A percentile compares a stretch with the other conserved stretches of the same genome.
These are phyloP conservation scores for Eilema depressum DNA, from an alignment of 2,888 invertebrate species.

Conservation along the genomic window DNA sequence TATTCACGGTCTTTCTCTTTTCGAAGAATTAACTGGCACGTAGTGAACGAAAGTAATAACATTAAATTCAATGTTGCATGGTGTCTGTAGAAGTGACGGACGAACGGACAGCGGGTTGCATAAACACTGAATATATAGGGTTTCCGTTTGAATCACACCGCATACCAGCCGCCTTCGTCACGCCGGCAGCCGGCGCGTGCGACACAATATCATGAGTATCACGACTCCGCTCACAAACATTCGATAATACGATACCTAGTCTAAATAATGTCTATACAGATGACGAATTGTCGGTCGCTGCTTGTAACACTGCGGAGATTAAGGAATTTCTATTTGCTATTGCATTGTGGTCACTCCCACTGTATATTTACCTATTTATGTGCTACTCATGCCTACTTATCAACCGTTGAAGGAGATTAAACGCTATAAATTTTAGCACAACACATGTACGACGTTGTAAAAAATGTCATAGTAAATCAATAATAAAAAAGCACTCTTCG, in stretches of 20 bases:
- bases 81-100: constrained; percentile 74
- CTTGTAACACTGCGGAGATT: constrained; percentile 54
- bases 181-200: constrained; percentile 73
- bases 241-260: constrained; percentile 66
- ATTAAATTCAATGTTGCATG: constrained; percentile 66
- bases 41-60: constrained; percentile 55
- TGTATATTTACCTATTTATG: constrained; percentile 45
- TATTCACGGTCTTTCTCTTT: neutral
- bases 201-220: constrained; percentile 77
- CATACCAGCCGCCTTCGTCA: constrained; percentile 84
- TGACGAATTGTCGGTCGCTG: constrained; percentile 63
- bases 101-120: constrained; percentile 77
- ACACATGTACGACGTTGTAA: constrained; percentile 37
- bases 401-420: constrained; percentile 62
- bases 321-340: constrained; percentile 73
- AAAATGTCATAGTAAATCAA: constrained; percentile 60
- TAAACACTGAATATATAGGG: constrained; percentile 84
- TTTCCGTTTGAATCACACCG: constrained; percentile 85
- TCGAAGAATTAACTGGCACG: constrained; percentile 44
- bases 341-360: constrained; percentile 68
- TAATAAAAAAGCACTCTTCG: constrained; percentile 28
- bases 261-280: constrained; percentile 68
- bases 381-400: constrained; percentile 61
- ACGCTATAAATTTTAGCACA: constrained; percentile 53
- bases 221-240: constrained; percentile 70